These are phyloP conservation scores for Lycocerus yunnanus DNA, from an alignment of 2,888 invertebrate species.

Conservation along the genomic window DNA sequence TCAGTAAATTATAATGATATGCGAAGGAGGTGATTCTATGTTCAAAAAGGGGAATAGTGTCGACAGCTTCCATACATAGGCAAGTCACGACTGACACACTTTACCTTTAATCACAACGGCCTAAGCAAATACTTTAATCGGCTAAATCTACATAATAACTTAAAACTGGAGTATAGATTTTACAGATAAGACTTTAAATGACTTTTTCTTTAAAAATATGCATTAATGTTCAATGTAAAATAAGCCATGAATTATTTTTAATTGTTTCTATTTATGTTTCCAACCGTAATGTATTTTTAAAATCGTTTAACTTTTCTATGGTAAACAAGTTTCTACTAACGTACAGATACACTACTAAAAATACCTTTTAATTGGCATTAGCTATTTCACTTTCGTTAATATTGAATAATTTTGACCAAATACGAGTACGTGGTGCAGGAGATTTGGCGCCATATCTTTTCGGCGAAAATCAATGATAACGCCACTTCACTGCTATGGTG, in stretches of 20 bases:
- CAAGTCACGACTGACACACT: constrained; percentile 38
- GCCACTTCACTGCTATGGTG: too few species aligned
- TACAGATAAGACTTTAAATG: neutral
- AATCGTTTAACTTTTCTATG: neutral
- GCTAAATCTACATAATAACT: neutral
- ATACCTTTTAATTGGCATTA: neutral
- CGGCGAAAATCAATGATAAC: too few species aligned
- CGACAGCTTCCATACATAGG: constrained; percentile 21
- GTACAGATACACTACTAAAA: neutral
- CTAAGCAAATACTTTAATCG: constrained; percentile 9
- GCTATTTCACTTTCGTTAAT: neutral
- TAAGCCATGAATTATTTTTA: neutral
- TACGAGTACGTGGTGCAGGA: too few species aligned
- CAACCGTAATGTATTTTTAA: neutral
- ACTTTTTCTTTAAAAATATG: neutral
- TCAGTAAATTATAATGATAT: constrained; percentile 8
- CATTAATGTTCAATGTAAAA: neutral
- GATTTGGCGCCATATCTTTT: too few species aligned
- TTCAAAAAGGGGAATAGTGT: constrained; percentile 15
- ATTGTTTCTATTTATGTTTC: neutral
- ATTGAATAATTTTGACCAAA: too few species aligned
- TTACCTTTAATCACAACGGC: constrained; percentile 10
- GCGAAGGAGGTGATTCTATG: constrained; percentile 12
- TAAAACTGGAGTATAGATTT: neutral
- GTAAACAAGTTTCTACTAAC: neutral